phyloP scores from a whole-genome alignment of 2,888 invertebrate genomes.

The Chaetogeoica ovagalla region DNA sequence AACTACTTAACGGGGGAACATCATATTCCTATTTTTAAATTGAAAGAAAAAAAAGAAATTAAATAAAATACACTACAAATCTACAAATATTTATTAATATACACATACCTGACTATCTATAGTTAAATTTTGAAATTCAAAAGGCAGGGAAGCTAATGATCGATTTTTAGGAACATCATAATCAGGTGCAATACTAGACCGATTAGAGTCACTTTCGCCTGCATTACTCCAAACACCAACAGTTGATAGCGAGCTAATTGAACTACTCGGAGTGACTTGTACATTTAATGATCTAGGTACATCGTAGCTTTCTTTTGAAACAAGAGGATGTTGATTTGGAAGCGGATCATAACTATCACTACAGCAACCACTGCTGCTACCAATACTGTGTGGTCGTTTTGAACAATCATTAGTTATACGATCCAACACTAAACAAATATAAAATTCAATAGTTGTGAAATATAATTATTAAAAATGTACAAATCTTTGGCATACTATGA shows the following conservation, averaged over 20 bases:
- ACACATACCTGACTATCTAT: slow-evolving; percentile 38
- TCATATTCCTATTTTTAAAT: slow-evolving; percentile 64
- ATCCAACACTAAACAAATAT: slow-evolving; percentile 31
- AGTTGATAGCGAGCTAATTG: slow-evolving; percentile 68
- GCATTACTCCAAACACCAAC: slow-evolving; percentile 58
- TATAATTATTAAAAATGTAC: slow-evolving; percentile 28
- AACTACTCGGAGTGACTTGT: slow-evolving; percentile 70
- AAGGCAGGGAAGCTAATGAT: slow-evolving; percentile 45
- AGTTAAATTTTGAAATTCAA: slow-evolving; percentile 41
- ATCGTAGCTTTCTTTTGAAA: slow-evolving; percentile 66
- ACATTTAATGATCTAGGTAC: slow-evolving; percentile 65
- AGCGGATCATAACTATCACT: slow-evolving; percentile 65
- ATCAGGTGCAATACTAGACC: slow-evolving; percentile 67
- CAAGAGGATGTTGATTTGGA: slow-evolving; percentile 58
- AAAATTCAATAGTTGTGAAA: slow-evolving; percentile 1
- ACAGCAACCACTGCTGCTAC: slow-evolving; percentile 56
- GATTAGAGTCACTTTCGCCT: slow-evolving; percentile 64
- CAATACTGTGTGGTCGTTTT: slow-evolving; percentile 55
- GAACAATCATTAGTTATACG: slow-evolving; percentile 25
- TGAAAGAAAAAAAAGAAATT: slow-evolving; percentile 54
- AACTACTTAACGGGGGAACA: slow-evolving; percentile 62
- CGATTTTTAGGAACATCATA: slow-evolving; percentile 68
- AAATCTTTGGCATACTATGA: slow-evolving; percentile 54
- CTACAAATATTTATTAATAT: slow-evolving; percentile 3
- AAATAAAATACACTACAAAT: neutral